Evolutionary conservation across 2,888 invertebrate species (phyloP).

Genomic region (Melikaiella ostensackeni): DNA sequence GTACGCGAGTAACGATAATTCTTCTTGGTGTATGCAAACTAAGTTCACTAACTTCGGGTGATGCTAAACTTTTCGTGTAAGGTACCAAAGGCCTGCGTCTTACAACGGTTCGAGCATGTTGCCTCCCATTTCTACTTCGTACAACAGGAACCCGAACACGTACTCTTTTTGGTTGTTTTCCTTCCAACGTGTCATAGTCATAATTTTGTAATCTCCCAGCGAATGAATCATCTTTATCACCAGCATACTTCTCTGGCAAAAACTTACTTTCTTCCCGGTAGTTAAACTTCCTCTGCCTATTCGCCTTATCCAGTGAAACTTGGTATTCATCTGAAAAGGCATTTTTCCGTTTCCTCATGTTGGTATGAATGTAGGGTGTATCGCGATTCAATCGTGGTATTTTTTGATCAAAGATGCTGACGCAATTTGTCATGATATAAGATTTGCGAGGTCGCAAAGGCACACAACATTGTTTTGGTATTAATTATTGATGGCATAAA

Average conservation of each 20-base stretch:
- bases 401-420: neutral
- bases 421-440: neutral
- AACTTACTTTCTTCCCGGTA: constrained; percentile 43
- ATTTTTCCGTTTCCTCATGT: constrained; percentile 23
- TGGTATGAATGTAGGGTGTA: neutral
- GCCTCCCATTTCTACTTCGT: constrained; percentile 62
- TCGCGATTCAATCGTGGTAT: neutral
- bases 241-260: neutral
- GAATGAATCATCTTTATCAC: constrained; percentile 8
- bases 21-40: constrained; percentile 62
- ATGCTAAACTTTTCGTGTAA: constrained; percentile 53
- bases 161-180: constrained; percentile 69
- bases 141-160: constrained; percentile 74
- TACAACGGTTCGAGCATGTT: constrained; percentile 72
- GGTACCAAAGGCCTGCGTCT: constrained; percentile 68
- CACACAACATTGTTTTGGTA: neutral
- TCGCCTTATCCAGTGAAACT: constrained; percentile 38
- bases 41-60: constrained; percentile 48
- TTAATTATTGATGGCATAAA: constrained; percentile 5
- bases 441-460: constrained; percentile 5
- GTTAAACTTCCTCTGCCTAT: constrained; percentile 23
- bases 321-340: constrained; percentile 54
- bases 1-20: constrained; percentile 68
- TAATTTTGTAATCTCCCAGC: constrained; percentile 44
- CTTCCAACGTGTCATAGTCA: constrained; percentile 45